Evolutionary conservation across 1,140 invertebrate genomes (phyloP).

Genomic region (Goniozus legneri): DNA sequence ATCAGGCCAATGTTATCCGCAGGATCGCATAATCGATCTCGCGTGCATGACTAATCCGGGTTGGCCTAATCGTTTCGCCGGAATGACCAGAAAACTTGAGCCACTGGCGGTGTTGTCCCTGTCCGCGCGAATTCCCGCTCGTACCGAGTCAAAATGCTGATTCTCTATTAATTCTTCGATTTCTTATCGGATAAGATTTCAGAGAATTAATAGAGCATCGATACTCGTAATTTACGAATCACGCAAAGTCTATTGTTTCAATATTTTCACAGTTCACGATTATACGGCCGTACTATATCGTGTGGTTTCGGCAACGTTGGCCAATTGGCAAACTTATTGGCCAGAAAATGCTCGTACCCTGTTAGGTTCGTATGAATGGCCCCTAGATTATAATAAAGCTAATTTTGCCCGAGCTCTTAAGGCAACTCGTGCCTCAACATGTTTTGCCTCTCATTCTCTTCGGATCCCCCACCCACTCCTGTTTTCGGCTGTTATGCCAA

Average conservation of each 20-base stretch:
- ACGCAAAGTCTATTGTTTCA: too few species aligned
- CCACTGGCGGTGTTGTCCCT: too few species aligned
- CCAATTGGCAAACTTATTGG: slow-evolving; percentile 40
- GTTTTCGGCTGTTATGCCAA: slow-evolving; percentile 19
- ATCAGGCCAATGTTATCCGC: slow-evolving; percentile 54
- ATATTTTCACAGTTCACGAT: too few species aligned
- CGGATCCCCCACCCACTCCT: slow-evolving; percentile 22
- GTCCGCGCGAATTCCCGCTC: too few species aligned
- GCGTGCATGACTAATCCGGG: slow-evolving; percentile 30
- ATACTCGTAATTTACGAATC: too few species aligned
- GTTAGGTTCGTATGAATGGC: slow-evolving; percentile 49
- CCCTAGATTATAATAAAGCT: slow-evolving; percentile 56
- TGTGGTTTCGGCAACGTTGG: background rate
- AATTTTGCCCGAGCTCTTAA: slow-evolving; percentile 51
- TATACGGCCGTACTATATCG: too few species aligned
- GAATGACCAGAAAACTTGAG: too few species aligned
- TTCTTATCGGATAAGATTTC: too few species aligned
- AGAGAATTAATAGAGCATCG: too few species aligned
- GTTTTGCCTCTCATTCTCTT: slow-evolving; percentile 44
- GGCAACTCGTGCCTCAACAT: slow-evolving; percentile 52
- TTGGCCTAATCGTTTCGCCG: slow-evolving; percentile 31
- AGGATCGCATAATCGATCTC: slow-evolving; percentile 51
- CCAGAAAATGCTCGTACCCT: slow-evolving; percentile 41
- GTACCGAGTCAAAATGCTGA: too few species aligned
- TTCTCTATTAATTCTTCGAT: too few species aligned